These are phyloP conservation scores for Suncus etruscus DNA, from an alignment of 2,113 vertebrate genomes.

Conservation along the genomic window DNA sequence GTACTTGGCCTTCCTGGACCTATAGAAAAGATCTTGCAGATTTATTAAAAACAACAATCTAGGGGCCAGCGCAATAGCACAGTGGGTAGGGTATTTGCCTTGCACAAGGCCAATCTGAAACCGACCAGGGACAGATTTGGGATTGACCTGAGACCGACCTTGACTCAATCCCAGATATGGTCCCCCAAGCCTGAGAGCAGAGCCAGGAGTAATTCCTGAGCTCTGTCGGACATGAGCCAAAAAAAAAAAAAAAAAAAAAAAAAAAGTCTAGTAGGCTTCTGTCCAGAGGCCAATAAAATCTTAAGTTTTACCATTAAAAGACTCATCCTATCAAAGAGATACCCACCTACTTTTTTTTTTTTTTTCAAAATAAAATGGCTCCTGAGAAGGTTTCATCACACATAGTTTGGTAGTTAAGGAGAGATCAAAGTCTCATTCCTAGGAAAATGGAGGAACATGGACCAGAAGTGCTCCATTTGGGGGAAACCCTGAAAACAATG, in stretches of 20 bases:
- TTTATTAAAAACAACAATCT: background rate
- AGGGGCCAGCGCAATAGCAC: too few relatives aligned
- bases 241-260: too few relatives aligned
- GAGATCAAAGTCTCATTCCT: background rate
- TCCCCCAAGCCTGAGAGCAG: too few relatives aligned
- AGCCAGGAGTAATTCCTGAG: too few relatives aligned
- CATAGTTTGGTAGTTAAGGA: too few relatives aligned
- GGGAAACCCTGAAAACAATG: background rate
- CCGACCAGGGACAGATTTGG: too few relatives aligned
- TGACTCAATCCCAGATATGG: too few relatives aligned
- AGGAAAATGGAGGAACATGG: background rate
- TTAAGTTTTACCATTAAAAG: conserved; percentile 16
- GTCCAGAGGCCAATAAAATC: background rate
- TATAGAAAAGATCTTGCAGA: background rate
- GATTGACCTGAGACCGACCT: too few relatives aligned
- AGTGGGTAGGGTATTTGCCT: too few relatives aligned
- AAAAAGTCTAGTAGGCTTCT: background rate
- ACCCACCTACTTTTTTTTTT: background rate
- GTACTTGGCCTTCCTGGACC: too few relatives aligned
- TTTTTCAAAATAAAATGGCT: background rate
- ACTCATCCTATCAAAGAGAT: background rate
- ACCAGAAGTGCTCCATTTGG: background rate
- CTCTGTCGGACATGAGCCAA: too few relatives aligned
- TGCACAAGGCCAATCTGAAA: too few relatives aligned
- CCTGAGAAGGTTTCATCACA: background rate